Conservation (phyloP, 2,888 invertebrate genomes). For the Orgyia antiqua region DNA sequence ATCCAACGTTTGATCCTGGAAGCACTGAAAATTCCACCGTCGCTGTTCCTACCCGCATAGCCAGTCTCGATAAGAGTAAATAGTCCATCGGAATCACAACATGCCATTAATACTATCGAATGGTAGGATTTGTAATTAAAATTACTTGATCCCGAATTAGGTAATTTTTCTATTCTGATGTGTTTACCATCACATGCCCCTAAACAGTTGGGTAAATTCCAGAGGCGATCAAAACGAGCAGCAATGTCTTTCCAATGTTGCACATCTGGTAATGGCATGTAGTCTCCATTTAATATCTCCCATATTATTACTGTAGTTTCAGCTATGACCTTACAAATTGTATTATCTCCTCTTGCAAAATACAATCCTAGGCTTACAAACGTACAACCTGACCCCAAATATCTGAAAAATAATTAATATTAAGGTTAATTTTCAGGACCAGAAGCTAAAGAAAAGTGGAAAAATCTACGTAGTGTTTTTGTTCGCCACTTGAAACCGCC, state of each 20-base stretch:
- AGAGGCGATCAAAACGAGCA: background rate
- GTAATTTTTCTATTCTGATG: conserved; percentile 1
- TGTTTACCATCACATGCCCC: background rate
- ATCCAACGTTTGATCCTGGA: background rate
- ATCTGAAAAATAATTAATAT: background rate
- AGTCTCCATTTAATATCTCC: conserved; percentile 5
- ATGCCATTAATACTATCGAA: conserved; percentile 10
- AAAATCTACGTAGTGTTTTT: too few species aligned
- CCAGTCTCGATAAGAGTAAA: conserved; percentile 9
- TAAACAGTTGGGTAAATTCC: conserved; percentile 1
- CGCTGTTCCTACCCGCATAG: conserved; percentile 1
- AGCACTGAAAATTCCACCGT: conserved; percentile 1
- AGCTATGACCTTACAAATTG: conserved; percentile 6
- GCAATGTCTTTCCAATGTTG: background rate
- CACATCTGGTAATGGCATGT: background rate
- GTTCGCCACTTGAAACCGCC: conserved; percentile 5
- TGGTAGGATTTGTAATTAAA: conserved; percentile 7
- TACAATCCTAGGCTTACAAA: conserved; percentile 3
- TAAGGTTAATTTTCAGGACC: too few species aligned
- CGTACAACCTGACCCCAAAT: background rate
- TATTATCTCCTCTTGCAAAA: conserved; percentile 10
- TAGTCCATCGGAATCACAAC: conserved; percentile 12
- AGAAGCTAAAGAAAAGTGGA: conserved; percentile 7
- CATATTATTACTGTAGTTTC: conserved; percentile 10
- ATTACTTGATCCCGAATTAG: conserved; percentile 8